These are phyloP conservation scores for Stramonita haemastoma DNA, from an alignment of 2,888 invertebrate species.

Conservation along the genomic window DNA sequence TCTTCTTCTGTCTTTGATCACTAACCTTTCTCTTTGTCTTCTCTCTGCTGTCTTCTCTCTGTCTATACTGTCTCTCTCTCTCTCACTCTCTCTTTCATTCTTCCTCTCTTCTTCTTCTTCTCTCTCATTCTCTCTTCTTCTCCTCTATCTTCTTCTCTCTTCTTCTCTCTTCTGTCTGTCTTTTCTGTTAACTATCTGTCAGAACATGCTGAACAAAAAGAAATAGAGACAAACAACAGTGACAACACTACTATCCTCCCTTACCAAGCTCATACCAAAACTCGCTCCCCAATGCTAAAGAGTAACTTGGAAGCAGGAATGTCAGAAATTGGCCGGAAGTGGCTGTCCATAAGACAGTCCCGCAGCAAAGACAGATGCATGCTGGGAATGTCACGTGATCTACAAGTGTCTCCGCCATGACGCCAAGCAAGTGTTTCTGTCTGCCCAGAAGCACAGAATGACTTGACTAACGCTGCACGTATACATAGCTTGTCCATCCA, in stretches of 20 bases:
- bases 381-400: conserved; percentile 32
- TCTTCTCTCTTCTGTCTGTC: too few species aligned
- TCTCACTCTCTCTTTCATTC: too few species aligned
- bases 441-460: conserved; percentile 23
- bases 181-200: too few species aligned
- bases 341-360: conserved; percentile 14
- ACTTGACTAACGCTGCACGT: conserved; percentile 29
- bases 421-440: conserved; percentile 35
- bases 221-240: too few species aligned
- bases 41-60: too few species aligned
- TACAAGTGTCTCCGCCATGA: conserved; percentile 10
- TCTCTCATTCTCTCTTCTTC: too few species aligned
- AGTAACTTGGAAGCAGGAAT: not conserved
- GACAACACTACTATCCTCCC: not conserved
- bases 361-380: conserved; percentile 35
- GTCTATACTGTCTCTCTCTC: too few species aligned
- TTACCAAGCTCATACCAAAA: not conserved
- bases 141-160: too few species aligned
- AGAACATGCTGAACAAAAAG: too few species aligned
- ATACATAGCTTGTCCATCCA: conserved; percentile 20
- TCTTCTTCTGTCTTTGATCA: too few species aligned
- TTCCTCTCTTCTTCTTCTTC: too few species aligned
- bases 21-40: too few species aligned
- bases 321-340: conserved; percentile 4
- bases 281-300: not conserved